Evolutionary conservation across 2,888 invertebrate genomes (phyloP).

Genomic region (Nasonia oneida): DNA sequence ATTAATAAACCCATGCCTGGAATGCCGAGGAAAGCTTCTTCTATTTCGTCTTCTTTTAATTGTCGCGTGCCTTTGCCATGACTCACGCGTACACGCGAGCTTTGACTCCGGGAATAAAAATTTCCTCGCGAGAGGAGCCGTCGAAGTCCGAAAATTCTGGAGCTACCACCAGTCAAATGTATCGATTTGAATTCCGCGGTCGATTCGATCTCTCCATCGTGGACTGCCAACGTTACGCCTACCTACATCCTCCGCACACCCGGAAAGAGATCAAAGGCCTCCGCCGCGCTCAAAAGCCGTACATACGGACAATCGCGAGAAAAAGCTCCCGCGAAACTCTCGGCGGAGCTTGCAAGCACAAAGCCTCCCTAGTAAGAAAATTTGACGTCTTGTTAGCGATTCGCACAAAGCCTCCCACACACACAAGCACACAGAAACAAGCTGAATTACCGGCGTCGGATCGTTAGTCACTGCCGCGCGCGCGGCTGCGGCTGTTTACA

Average conservation of each 20-base stretch:
- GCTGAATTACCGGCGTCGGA: conserved; percentile 27
- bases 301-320: neutral
- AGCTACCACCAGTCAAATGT: neutral
- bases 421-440: neutral
- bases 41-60: neutral
- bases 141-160: neutral
- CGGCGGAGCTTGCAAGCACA: neutral
- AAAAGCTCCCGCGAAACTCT: neutral
- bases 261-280: neutral
- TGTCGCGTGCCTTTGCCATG: conserved; percentile 28
- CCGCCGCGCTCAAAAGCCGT: neutral
- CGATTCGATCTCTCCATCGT: neutral
- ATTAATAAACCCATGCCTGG: conserved; percentile 27
- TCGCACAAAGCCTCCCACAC: conserved; percentile 30
- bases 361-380: conserved; percentile 27
- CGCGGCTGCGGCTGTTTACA: conserved; percentile 51
- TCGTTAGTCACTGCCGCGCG: conserved; percentile 62
- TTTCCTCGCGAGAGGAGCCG: neutral
- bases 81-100: neutral
- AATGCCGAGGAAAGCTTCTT: conserved; percentile 14
- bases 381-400: conserved; percentile 47
- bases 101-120: neutral
- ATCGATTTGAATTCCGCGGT: neutral
- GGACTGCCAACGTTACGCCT: neutral
- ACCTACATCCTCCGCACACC: neutral